Conservation (phyloP, 2,113 vertebrate genomes). For the Saccopteryx leptura region DNA sequence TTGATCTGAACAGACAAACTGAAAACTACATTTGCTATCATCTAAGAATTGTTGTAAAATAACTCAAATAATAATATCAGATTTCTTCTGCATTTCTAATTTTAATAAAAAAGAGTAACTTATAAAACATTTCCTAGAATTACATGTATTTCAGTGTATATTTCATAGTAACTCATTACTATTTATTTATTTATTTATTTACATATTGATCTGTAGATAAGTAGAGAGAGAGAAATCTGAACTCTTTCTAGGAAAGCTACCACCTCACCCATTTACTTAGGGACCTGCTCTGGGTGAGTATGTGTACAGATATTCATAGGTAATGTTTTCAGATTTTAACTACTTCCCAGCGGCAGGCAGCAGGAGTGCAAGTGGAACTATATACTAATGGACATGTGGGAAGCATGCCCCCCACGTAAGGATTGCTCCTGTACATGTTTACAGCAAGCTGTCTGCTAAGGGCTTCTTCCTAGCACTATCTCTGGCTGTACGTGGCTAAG, state of each 20-base stretch:
- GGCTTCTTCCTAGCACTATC: background rate
- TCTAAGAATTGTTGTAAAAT: background rate
- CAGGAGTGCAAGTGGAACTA: constrained; percentile 37
- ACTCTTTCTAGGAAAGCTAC: constrained; percentile 45
- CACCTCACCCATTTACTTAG: constrained; percentile 13
- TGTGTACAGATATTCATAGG: constrained; percentile 58
- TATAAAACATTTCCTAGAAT: background rate
- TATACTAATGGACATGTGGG: constrained; percentile 14
- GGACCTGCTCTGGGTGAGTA: constrained; percentile 27
- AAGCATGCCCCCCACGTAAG: background rate
- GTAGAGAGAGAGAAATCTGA: constrained; percentile 35
- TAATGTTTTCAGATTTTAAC: constrained; percentile 63
- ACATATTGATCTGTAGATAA: background rate
- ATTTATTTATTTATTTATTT: background rate
- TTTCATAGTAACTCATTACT: background rate
- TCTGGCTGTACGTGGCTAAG: background rate
- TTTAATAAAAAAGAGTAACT: background rate
- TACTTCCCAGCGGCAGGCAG: constrained; percentile 51
- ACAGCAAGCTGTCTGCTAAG: background rate
- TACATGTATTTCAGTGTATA: background rate
- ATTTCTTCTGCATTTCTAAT: background rate
- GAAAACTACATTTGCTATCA: background rate
- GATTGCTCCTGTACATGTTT: background rate
- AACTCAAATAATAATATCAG: background rate
- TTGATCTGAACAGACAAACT: background rate